Base-by-base conservation (phyloP, 2,888 invertebrate species). In the Agrotis segetum region DNA sequence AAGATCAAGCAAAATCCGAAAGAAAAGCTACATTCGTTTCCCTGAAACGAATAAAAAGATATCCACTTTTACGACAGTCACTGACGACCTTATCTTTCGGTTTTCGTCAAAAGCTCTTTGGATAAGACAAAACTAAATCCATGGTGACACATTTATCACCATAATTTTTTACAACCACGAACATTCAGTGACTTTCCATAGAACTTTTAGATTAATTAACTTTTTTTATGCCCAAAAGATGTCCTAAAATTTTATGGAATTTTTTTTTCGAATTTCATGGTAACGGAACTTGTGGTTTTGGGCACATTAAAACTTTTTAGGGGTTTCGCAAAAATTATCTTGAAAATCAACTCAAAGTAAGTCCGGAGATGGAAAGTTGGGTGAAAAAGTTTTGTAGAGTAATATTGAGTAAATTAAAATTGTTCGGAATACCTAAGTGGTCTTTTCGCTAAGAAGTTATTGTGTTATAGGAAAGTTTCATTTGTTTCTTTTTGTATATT, bases 231-330 rank as follows among this genome's bases (percentile, higher is more conserved):
- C 34, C 50, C 44, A 52, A 66, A 80, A 71, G 74, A 74, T 74
- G 67, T 61, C 60, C 55, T 74, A 67, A 82, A 84, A 84, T 81
- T 79, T 86, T 79, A 79, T 47, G 59, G 66, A 46, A 34, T 59
- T 77, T 84, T 83, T 79, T 84, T 82, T 77, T 80, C 74, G 76
- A 87, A 88, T 87, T 87, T 82, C 85, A 77, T 82, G 78, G 79
- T 77, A 78, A 83, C 83, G 74, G 82, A 88, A 88, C 87, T 88
- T 88, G 71, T 79, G 79, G 83, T 86, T 84, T 89, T 89, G 83
- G 88, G 87, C 85, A 88, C 90, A 90, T 92, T 91, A 90, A 91
- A 94, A 93, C 89, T 92, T 93, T 89, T 80, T 85, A 84, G 87
- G 83, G 88, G 87, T 88, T 55, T 63, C 85, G 87, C 86, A 85